A percentile compares a stretch with the other conserved stretches of the same genome.
These are phyloP conservation scores for Pseudobourletiella spinata DNA, from an alignment of 1,140 invertebrate species.

Conservation along the genomic window DNA sequence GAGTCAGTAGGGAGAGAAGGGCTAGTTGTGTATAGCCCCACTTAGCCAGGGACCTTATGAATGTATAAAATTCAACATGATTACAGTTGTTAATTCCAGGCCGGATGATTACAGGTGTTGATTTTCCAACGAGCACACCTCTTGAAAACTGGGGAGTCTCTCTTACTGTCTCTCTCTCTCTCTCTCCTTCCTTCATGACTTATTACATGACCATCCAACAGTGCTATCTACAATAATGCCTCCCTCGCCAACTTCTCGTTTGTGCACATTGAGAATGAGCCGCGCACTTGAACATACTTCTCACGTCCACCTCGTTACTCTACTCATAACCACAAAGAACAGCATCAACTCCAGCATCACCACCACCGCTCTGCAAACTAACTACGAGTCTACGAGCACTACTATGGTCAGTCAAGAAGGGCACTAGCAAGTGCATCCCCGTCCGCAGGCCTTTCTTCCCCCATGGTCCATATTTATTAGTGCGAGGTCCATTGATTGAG, in stretches of 20 bases:
- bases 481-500: conserved; percentile 12
- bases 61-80: conserved; percentile 31
- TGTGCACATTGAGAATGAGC: not conserved
- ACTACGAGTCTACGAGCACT: too few relatives aligned
- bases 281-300: conserved; percentile 8
- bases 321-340: conserved; percentile 12
- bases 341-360: too few relatives aligned
- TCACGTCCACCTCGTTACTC: conserved; percentile 29
- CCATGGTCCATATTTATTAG: not conserved
- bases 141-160: conserved; percentile 19
- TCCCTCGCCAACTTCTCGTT: too few relatives aligned
- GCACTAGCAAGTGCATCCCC: too few relatives aligned
- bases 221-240: not conserved
- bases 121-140: conserved; percentile 34
- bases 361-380: too few relatives aligned
- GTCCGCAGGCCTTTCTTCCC: not conserved
- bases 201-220: not conserved
- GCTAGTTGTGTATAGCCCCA: too few relatives aligned
- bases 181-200: not conserved
- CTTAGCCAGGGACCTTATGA: conserved; percentile 29
- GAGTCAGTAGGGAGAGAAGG: too few relatives aligned
- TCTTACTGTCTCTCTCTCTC: not conserved
- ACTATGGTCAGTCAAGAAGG: too few relatives aligned
- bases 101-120: conserved; percentile 37
- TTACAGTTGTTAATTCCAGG: conserved; percentile 36